Conservation (phyloP, 2,797 vertebrate species). For the Schizopygopsis malacanthus region DNA sequence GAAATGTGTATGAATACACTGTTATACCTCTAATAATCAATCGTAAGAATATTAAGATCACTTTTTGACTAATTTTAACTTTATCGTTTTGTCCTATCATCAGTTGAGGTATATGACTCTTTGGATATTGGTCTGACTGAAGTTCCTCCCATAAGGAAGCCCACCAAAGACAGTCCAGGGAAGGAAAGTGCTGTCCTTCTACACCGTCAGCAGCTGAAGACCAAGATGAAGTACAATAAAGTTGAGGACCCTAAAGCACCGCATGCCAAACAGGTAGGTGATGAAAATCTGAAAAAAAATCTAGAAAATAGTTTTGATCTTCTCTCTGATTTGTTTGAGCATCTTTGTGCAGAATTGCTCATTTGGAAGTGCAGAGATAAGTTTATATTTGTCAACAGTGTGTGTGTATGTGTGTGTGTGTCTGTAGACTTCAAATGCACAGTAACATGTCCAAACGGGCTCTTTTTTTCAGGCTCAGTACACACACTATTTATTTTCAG, state of each 20-base stretch:
- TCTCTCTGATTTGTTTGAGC: background rate
- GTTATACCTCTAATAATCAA: background rate
- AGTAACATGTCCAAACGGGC: background rate
- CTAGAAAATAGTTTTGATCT: background rate
- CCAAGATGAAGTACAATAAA: constrained; percentile 82
- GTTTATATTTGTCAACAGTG: background rate
- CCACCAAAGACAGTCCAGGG: constrained; percentile 75
- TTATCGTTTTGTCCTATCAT: background rate
- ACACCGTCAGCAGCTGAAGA: constrained; percentile 78
- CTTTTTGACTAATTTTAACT: background rate
- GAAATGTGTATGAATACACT: background rate
- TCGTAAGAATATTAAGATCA: background rate
- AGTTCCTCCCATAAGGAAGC: constrained; percentile 68
- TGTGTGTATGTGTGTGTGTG: no score
- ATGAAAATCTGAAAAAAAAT: background rate
- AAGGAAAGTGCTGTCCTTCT: constrained; percentile 79
- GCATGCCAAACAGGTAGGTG: constrained; percentile 75
- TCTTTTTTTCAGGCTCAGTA: background rate
- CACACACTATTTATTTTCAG: background rate
- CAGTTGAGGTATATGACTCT: constrained; percentile 72
- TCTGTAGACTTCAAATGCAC: background rate
- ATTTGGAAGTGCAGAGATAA: background rate
- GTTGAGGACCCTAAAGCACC: constrained; percentile 75
- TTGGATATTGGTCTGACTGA: constrained; percentile 71
- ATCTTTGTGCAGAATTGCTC: background rate